Evolutionary conservation across 1,140 invertebrate species (phyloP).

Genomic region (Ceratoteleas bidentatus): DNA sequence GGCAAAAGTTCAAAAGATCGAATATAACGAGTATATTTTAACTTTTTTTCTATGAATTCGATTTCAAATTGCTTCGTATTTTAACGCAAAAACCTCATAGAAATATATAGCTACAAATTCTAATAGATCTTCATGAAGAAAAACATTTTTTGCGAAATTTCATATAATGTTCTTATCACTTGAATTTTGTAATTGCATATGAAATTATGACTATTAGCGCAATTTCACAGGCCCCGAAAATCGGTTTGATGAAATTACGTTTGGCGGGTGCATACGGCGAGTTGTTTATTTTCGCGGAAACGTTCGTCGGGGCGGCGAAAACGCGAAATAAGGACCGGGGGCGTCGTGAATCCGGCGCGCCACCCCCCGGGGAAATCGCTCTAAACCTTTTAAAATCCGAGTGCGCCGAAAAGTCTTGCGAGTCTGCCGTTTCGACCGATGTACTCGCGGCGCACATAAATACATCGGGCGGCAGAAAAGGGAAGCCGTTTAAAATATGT

Average conservation of each 20-base stretch:
- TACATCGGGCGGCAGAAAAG: conserved; percentile 75
- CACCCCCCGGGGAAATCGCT: conserved; percentile 80
- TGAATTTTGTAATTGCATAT: too few species aligned
- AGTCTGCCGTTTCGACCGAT: conserved; percentile 52
- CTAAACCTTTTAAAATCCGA: conserved; percentile 81
- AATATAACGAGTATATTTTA: too few species aligned
- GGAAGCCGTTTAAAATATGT: conserved; percentile 81
- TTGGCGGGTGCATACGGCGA: conserved; percentile 9
- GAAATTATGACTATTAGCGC: too few species aligned
- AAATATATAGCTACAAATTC: too few species aligned
- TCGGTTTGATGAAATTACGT: conserved; percentile 15
- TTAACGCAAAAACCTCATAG: too few species aligned
- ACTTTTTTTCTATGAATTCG: too few species aligned
- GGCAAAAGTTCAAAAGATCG: too few species aligned
- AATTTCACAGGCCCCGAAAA: conserved; percentile 33
- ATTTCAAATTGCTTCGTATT: too few species aligned
- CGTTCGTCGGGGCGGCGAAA: neutral
- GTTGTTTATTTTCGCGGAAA: conserved; percentile 23
- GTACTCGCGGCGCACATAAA: conserved; percentile 74
- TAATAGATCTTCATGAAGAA: too few species aligned
- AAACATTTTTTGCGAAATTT: too few species aligned
- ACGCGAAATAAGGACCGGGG: conserved; percentile 26
- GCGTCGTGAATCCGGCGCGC: conserved; percentile 70
- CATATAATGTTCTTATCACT: too few species aligned
- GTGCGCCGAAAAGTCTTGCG: conserved; percentile 54